Conservation (phyloP, 1,140 invertebrate species). For the Lasioglossum baleicum region DNA sequence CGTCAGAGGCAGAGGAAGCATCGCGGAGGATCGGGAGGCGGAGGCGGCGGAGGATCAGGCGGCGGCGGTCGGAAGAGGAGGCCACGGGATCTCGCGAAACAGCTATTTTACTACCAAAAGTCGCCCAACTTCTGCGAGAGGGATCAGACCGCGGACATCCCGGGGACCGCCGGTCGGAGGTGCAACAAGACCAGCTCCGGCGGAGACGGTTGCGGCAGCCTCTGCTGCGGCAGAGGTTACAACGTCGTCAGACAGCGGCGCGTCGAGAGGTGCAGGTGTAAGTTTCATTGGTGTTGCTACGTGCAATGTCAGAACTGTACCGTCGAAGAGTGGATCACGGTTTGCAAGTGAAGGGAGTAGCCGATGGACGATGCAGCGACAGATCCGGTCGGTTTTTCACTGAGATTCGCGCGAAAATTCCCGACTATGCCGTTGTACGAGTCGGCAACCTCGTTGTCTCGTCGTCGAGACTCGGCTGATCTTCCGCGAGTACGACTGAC, state of each 20-base stretch:
- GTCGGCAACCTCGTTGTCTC: too few relatives aligned
- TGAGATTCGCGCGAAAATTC: too few relatives aligned
- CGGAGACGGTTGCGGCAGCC: conserved; percentile 89
- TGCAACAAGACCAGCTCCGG: conserved; percentile 88
- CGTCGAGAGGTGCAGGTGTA: conserved; percentile 91
- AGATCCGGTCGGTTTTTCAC: too few relatives aligned
- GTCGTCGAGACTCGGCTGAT: too few relatives aligned
- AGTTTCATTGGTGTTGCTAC: conserved; percentile 95
- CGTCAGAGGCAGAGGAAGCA: conserved; percentile 76
- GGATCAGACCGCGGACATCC: conserved; percentile 85
- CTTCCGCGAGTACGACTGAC: too few relatives aligned
- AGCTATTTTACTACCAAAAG: conserved; percentile 92
- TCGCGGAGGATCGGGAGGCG: conserved; percentile 54
- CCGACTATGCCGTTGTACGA: too few relatives aligned
- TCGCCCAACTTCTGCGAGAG: conserved; percentile 96
- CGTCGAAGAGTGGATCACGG: conserved; percentile 91
- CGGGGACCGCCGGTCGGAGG: conserved; percentile 88
- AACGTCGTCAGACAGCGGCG: conserved; percentile 88
- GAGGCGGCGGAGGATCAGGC: too few relatives aligned
- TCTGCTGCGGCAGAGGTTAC: conserved; percentile 95
- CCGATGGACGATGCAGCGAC: not conserved
- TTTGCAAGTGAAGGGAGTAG: conserved; percentile 84
- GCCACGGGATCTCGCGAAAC: conserved; percentile 80
- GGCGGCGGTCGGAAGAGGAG: conserved; percentile 75
- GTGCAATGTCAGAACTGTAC: conserved; percentile 92